Percentiles rank a stretch among this genome's conserved stretches.
These are phyloP conservation scores for Meloidogyne chitwoodi DNA, from an alignment of 1,140 invertebrate species.

Conservation along the genomic window DNA sequence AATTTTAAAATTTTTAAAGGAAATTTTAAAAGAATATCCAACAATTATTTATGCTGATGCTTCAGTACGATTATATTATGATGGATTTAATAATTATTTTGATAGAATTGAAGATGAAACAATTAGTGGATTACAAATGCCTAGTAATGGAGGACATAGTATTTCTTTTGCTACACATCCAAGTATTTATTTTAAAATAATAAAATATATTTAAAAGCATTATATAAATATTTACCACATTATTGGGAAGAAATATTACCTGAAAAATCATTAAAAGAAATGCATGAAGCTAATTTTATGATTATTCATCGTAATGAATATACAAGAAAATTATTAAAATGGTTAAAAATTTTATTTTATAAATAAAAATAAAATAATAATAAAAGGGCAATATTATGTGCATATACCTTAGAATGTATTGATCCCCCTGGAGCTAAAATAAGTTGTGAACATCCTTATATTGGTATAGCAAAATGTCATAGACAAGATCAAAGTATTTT, in stretches of 20 bases:
- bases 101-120: not conserved
- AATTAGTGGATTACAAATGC: not conserved
- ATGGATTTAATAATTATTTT: slow-evolving; percentile 7
- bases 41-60: slow-evolving; percentile 3
- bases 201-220: not conserved
- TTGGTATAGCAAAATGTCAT: not conserved
- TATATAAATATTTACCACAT: slow-evolving; percentile 1
- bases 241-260: not conserved
- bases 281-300: not conserved
- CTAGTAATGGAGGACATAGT: not conserved
- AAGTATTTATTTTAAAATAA: not conserved
- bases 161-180: not conserved
- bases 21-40: slow-evolving; percentile 1
- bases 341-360: not conserved
- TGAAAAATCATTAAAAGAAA: not conserved
- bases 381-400: slow-evolving; percentile 5
- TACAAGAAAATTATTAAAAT: slow-evolving; percentile 1
- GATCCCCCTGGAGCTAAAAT: slow-evolving; percentile 8
- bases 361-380: not conserved
- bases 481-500: slow-evolving; percentile 9
- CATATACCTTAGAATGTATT: slow-evolving; percentile 8
- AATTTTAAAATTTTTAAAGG: not conserved
- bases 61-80: not conserved
- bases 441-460: not conserved
- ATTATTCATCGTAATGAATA: not conserved